phyloP scores from a whole-genome alignment of 1,140 invertebrate species.

The Tachypleus tridentatus region DNA sequence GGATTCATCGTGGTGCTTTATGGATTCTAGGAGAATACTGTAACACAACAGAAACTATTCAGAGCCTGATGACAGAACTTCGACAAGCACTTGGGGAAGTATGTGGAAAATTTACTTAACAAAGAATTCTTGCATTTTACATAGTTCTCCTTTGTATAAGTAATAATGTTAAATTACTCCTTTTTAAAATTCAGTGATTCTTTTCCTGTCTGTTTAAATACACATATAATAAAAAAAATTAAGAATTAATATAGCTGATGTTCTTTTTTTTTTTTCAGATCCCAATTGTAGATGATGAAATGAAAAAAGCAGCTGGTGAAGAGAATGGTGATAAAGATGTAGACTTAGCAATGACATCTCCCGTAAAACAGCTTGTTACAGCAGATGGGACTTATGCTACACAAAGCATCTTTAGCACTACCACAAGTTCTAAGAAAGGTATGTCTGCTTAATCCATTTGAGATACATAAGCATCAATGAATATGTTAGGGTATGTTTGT shows the following conservation, averaged over 20 bases:
- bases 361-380: slow-evolving; percentile 58
- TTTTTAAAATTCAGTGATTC: background rate
- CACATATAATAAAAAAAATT: background rate
- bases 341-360: slow-evolving; percentile 24
- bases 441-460: slow-evolving; percentile 29
- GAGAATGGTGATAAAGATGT: slow-evolving; percentile 39
- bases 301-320: slow-evolving; percentile 51
- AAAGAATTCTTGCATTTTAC: too few relatives aligned
- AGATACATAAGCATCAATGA: background rate
- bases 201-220: background rate
- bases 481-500: too few relatives aligned
- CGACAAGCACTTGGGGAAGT: slow-evolving; percentile 64
- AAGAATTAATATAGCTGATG: too few relatives aligned
- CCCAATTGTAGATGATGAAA: slow-evolving; percentile 80
- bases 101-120: slow-evolving; percentile 14
- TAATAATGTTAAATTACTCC: too few relatives aligned
- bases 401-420: slow-evolving; percentile 87
- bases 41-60: slow-evolving; percentile 58
- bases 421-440: slow-evolving; percentile 36
- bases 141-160: too few relatives aligned
- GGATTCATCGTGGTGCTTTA: slow-evolving; percentile 82
- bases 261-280: slow-evolving; percentile 38
- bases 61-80: slow-evolving; percentile 61
- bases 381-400: slow-evolving; percentile 98
- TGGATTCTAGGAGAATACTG: slow-evolving; percentile 95